These are phyloP conservation scores for Drosophila orena DNA, from an alignment of 1,140 invertebrate genomes.

Conservation along the genomic window DNA sequence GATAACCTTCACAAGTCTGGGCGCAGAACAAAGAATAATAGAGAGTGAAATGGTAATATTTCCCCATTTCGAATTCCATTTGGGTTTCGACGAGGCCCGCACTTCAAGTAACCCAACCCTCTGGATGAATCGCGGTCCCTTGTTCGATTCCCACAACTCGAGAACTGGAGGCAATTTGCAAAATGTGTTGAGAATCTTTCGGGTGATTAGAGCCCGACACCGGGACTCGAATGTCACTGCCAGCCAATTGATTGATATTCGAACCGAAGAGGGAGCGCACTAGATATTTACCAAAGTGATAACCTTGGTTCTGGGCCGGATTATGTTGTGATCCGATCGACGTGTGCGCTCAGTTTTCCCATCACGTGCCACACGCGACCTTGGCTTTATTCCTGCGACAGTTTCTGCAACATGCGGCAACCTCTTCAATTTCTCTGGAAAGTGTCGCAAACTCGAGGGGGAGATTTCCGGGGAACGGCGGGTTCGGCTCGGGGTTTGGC, in stretches of 20 bases:
- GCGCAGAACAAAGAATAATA: conserved; percentile 32
- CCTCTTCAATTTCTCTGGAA: conserved; percentile 72
- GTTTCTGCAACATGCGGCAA: conserved; percentile 72
- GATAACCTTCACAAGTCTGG: conserved; percentile 65
- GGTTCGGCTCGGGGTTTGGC: conserved; percentile 11
- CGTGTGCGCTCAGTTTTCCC: conserved; percentile 67
- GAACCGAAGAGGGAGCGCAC: conserved; percentile 28
- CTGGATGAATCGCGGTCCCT: not conserved
- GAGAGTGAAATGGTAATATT: conserved; percentile 42
- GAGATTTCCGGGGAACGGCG: conserved; percentile 8
- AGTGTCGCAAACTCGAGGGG: conserved; percentile 42
- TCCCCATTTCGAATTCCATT: conserved; percentile 4
- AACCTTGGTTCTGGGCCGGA: conserved; percentile 61
- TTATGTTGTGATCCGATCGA: conserved; percentile 81
- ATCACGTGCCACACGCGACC: conserved; percentile 79
- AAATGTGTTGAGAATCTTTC: conserved; percentile 70
- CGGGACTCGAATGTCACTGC: conserved; percentile 35
- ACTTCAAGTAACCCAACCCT: conserved; percentile 40
- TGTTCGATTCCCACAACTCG: conserved; percentile 51
- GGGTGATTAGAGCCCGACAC: conserved; percentile 40
- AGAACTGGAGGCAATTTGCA: conserved; percentile 57
- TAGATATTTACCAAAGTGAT: conserved; percentile 75
- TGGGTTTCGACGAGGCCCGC: conserved; percentile 27
- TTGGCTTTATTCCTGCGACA: conserved; percentile 42
- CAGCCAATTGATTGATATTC: conserved; percentile 79